These are phyloP conservation scores for Hipparchia sbordonii DNA, from an alignment of 2,888 invertebrate species.

Conservation along the genomic window DNA sequence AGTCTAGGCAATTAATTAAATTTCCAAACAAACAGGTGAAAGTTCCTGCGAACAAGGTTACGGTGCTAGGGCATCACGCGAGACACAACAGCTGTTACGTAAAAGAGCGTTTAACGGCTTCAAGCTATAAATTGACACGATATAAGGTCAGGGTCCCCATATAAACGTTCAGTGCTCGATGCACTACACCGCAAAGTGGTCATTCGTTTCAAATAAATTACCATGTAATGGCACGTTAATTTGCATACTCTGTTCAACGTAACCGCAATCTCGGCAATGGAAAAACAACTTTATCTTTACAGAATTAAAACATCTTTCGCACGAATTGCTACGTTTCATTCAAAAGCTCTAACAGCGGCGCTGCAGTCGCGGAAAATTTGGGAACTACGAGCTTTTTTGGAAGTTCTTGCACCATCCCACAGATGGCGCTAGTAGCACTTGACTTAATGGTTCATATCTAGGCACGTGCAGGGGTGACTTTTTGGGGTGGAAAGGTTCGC, in stretches of 20 bases:
- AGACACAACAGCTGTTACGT: slow-evolving; percentile 77
- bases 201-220: slow-evolving; percentile 84
- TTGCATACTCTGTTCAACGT: slow-evolving; percentile 76
- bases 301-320: slow-evolving; percentile 50
- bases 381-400: slow-evolving; percentile 67
- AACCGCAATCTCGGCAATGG: slow-evolving; percentile 47
- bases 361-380: slow-evolving; percentile 57
- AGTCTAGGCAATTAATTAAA: slow-evolving; percentile 39
- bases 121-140: slow-evolving; percentile 78
- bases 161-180: slow-evolving; percentile 78
- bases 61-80: slow-evolving; percentile 63
- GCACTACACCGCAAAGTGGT: slow-evolving; percentile 81
- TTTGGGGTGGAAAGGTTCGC: slow-evolving; percentile 55
- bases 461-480: slow-evolving; percentile 47
- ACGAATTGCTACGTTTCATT: slow-evolving; percentile 59
- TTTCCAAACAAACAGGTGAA: slow-evolving; percentile 60
- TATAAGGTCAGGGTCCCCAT: slow-evolving; percentile 82
- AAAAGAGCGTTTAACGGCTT: slow-evolving; percentile 74
- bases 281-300: slow-evolving; percentile 56
- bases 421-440: slow-evolving; percentile 65
- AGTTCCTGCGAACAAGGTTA: slow-evolving; percentile 70
- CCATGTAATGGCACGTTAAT: slow-evolving; percentile 81
- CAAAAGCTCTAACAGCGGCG: slow-evolving; percentile 67
- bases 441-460: slow-evolving; percentile 49
- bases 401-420: slow-evolving; percentile 67